A percentile compares a stretch with the other conserved stretches of the same genome.
phyloP scores from a whole-genome alignment of 2,113 vertebrate species.

The Seriola dumerili region DNA sequence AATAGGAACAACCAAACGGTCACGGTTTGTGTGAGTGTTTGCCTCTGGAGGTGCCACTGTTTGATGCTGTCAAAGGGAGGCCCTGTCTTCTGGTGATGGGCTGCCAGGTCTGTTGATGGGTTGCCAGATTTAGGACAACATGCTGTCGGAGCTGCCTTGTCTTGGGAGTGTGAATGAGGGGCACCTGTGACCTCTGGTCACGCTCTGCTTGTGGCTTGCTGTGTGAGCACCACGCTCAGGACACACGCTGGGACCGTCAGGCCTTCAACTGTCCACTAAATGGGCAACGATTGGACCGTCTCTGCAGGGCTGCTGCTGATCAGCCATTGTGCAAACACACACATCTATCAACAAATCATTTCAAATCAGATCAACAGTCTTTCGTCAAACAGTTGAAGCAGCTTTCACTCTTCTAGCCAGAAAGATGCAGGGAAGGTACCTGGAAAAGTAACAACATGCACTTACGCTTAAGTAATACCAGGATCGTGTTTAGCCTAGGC shows the following conservation, averaged over 20 bases:
- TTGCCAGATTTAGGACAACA: slow-evolving; percentile 62
- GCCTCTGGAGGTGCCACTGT: slow-evolving; percentile 49
- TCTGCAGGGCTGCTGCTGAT: slow-evolving; percentile 33
- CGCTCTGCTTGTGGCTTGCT: slow-evolving; percentile 53
- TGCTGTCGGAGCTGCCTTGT: slow-evolving; percentile 57
- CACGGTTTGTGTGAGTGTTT: slow-evolving; percentile 29
- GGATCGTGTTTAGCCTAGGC: neutral
- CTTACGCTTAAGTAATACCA: neutral
- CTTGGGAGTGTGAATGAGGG: slow-evolving; percentile 62
- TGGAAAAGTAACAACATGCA: neutral
- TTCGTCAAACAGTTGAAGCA: slow-evolving; percentile 1
- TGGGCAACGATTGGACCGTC: slow-evolving; percentile 17
- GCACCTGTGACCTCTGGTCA: slow-evolving; percentile 76
- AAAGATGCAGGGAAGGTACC: neutral
- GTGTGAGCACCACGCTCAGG: slow-evolving; percentile 64
- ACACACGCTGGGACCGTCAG: slow-evolving; percentile 60
- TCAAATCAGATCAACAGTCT: slow-evolving; percentile 6
- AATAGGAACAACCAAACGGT: slow-evolving; percentile 31
- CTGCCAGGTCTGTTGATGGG: slow-evolving; percentile 66
- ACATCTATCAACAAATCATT: slow-evolving; percentile 2
- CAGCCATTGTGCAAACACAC: slow-evolving; percentile 31
- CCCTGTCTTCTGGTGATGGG: slow-evolving; percentile 58
- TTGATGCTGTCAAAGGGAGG: slow-evolving; percentile 67
- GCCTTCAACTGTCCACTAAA: slow-evolving; percentile 56
- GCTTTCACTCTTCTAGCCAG: neutral